These are phyloP conservation scores for Leptodactylus fuscus DNA, from an alignment of 2,113 vertebrate species.

Conservation along the genomic window DNA sequence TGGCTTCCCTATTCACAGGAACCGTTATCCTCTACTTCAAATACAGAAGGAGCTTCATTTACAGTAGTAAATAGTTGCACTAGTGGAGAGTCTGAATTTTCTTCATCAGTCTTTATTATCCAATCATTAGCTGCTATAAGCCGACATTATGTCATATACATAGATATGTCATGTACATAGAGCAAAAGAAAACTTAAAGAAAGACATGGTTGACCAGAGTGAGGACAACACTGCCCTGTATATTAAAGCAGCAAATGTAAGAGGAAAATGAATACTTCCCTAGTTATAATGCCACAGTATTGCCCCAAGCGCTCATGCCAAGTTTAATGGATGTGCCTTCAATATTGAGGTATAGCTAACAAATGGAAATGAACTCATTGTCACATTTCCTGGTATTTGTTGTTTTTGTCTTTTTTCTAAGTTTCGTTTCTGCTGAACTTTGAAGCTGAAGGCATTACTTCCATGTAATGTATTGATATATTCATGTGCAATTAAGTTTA, in stretches of 20 bases:
- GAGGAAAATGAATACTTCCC: not conserved
- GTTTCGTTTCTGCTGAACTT: not conserved
- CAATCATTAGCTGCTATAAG: too few relatives aligned
- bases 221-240: not conserved
- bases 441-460: not conserved
- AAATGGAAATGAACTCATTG: not conserved
- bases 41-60: too few relatives aligned
- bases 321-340: not conserved
- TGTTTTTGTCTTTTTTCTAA: not conserved
- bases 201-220: not conserved
- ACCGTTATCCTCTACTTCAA: not conserved
- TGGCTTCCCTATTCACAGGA: too few relatives aligned
- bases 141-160: not conserved
- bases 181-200: too few relatives aligned
- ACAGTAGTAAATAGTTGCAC: too few relatives aligned
- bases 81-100: too few relatives aligned
- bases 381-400: not conserved
- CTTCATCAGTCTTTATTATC: not conserved
- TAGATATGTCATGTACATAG: too few relatives aligned
- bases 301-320: not conserved
- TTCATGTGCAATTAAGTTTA: conserved; percentile 28
- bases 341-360: not conserved
- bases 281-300: not conserved
- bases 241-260: not conserved
- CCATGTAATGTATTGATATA: conserved; percentile 22